Base-by-base conservation (phyloP, 2,113 vertebrate species). In the Rhombomys opimus region DNA sequence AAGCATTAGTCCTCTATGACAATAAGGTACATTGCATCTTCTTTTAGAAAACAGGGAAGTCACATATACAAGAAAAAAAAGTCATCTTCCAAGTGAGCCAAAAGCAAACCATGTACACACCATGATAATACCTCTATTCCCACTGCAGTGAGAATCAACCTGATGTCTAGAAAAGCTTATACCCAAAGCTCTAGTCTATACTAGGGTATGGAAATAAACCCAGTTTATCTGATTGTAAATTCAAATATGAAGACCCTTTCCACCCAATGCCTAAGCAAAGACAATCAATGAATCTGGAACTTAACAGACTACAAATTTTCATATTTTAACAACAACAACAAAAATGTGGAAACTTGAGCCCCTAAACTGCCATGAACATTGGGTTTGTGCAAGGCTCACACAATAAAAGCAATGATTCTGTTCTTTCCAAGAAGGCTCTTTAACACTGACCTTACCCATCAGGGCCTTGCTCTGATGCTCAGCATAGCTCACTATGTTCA, bases 61-160 rank as follows among this genome's bases (percentile, higher is more conserved):
- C 68, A 89, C 0, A 93, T n/a, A 14, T 87, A 1, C 5, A 72
- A 70, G 22, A 46, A 85, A 59, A 81, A 32, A 76, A 27, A 20
- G 2, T 41, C 65, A 63, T 41, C n/a, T 61, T 92, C 18, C 30
- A 87, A 90, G 68, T 41, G 68, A 92, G 5, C 30, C 25, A 67
- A 22, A 91, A 59, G 5, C 46, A 72, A 77, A 81, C 46, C 70
- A 57, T 61, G 2, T 15, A 23, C n/a, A 10, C 1, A 41, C 11
- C 50, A 87, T 22, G 3, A 93, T 87, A 35, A 57, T 61, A 27
- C 27, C 50, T 94, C 81, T 63, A 65, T 95, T 91, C 6, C 15
- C 2, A 6, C 18, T 50, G 10, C 46, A 73, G 72, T 35, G 46
- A 68, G 23, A 94, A 68, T 46, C 35, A 88, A 94, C 75, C 22